phyloP scores from a whole-genome alignment of 2,888 invertebrate genomes.

The Tachina grossa region DNA sequence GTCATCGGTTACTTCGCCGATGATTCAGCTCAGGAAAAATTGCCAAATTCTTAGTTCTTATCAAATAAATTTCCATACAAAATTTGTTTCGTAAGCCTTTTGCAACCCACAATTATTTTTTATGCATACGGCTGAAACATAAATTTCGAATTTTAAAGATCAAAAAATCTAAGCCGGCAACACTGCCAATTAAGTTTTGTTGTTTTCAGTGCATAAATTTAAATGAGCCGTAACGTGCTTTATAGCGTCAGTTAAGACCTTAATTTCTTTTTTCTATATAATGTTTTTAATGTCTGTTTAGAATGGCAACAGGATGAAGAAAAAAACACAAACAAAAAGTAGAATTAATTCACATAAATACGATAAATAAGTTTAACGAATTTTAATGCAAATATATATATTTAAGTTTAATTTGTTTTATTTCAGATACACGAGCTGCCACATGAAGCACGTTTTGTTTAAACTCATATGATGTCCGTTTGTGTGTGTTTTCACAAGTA shows the following conservation, averaged over 20 bases:
- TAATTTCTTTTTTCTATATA: background rate
- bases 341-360: conserved; percentile 36
- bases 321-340: background rate
- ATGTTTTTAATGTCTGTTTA: conserved; percentile 28
- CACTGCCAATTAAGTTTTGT: background rate
- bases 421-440: conserved; percentile 32
- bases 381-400: conserved; percentile 65
- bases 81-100: too few relatives aligned
- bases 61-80: too few relatives aligned
- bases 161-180: too few relatives aligned
- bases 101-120: too few relatives aligned
- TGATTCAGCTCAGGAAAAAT: too few relatives aligned
- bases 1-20: too few relatives aligned
- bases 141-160: too few relatives aligned
- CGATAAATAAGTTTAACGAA: conserved; percentile 31
- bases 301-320: conserved; percentile 21
- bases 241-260: background rate
- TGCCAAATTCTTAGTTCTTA: too few relatives aligned
- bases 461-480: background rate
- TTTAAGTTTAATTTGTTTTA: conserved; percentile 65
- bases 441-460: conserved; percentile 49
- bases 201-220: background rate
- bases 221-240: background rate
- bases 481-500: background rate
- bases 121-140: too few relatives aligned